Evolutionary conservation across 2,888 invertebrate genomes (phyloP), one percentile per base, ranked within the genome.

Genomic region (Drosophila pseudotalamancana): DNA sequence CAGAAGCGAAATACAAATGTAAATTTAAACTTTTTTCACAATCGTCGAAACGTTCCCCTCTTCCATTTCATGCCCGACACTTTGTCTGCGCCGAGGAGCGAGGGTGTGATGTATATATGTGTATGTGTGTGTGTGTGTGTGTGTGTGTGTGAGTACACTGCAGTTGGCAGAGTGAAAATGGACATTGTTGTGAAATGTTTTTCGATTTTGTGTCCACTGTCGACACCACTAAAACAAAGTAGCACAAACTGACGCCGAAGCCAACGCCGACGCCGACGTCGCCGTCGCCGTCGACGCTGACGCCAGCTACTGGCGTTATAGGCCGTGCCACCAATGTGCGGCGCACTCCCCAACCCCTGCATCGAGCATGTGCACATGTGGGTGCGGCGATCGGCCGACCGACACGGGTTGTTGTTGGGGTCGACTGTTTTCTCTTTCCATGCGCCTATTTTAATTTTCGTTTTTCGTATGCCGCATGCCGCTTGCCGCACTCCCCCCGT

Each of bases 181-280:
- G 84, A 87, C 82, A 86, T 77, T 84, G 84, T 87, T 82, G 84
- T 84, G 87, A 82, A 82, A 82, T 86, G 81, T 61, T 86, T 75
- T 74, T 68, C 75, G 66, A 67, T 68, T 81, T 70, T 63, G 71
- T 81, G 84, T 86, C 80, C 82, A 86, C 72, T 86, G 86, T 77
- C 68, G 86, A 86, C 81, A 81, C 73, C 80, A 73, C 72, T 63
- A 73, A 82, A 78, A 82, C 53, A 77, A 73, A 79, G 72, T 79
- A 67, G 76, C 79, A 50, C 75, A 70, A 42, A 70, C 9, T 14
- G 46, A 32, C 21, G 46, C 21, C 46, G 32, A 23, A 14, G 29
- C 1, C 12, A 8, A 12, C 29, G 19, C 1, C 8, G 19, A 18
- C 19, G 12, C 3, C 43, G 4, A 19, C 43, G 0, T 0, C 45